A percentile compares a stretch with the other conserved stretches of the same genome.
These are phyloP conservation scores for Chionis minor DNA, from an alignment of 2,113 vertebrate genomes.

Conservation along the genomic window DNA sequence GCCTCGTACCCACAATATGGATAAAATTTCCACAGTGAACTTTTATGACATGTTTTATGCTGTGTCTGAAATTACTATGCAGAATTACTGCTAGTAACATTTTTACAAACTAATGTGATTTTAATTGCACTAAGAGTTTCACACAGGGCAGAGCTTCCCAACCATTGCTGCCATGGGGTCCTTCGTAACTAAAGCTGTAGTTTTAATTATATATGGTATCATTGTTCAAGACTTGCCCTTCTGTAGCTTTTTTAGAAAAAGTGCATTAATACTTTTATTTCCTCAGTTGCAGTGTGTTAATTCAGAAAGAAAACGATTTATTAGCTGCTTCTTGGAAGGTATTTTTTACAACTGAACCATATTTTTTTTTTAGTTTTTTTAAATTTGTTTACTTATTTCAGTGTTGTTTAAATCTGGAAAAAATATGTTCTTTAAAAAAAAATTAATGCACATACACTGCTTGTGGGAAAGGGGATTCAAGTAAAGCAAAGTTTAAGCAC, in stretches of 20 bases:
- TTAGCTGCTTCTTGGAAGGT: not conserved
- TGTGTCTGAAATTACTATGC: not conserved
- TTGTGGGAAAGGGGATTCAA: not conserved
- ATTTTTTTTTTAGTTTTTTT: not conserved
- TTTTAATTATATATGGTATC: not conserved
- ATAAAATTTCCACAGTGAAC: not conserved
- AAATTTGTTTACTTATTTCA: not conserved
- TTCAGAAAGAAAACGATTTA: not conserved
- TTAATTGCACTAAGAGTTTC: not conserved
- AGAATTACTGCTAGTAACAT: not conserved
- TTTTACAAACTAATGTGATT: not conserved
- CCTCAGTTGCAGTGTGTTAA: not conserved
- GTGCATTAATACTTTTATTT: not conserved
- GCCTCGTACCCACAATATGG: not conserved
- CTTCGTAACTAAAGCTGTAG: not conserved
- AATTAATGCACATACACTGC: not conserved
- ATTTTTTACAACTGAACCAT: not conserved
- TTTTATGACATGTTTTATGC: not conserved
- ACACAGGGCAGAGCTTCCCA: not conserved
- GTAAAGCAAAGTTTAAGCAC: not conserved
- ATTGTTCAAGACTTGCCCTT: not conserved
- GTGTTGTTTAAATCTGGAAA: not conserved
- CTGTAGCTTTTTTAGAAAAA: not conserved
- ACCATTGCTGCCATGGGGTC: not conserved
- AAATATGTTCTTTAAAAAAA: fast-evolving